Evolutionary conservation across 2,113 vertebrate genomes (phyloP).

Genomic region (Emberiza fucata): DNA sequence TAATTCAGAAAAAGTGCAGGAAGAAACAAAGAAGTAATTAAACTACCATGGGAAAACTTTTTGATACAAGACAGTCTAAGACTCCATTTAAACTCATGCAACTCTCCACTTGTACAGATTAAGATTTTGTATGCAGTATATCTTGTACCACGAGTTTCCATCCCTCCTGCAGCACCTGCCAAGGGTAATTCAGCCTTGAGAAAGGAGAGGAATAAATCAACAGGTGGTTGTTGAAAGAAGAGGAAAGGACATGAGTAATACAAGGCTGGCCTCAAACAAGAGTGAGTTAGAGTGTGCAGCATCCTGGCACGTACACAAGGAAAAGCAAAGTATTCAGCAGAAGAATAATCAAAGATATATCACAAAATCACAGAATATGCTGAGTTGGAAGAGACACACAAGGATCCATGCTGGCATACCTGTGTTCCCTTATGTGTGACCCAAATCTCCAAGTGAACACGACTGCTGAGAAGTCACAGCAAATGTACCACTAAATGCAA

Average conservation of each 20-base stretch:
- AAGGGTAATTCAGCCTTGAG: neutral
- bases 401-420: fast-evolving
- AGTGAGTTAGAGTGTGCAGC: neutral
- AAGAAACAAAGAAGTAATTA: neutral
- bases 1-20: neutral
- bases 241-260: neutral
- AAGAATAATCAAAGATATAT: neutral
- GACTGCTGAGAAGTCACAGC: neutral
- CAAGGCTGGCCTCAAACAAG: neutral
- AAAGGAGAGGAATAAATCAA: neutral
- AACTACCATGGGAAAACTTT: neutral
- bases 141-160: neutral
- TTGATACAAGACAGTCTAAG: neutral
- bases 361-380: neutral
- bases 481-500: neutral
- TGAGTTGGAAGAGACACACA: neutral
- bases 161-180: neutral
- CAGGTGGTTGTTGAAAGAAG: neutral
- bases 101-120: neutral
- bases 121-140: neutral
- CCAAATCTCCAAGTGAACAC: neutral
- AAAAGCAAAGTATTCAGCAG: neutral
- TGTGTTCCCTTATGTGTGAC: fast-evolving
- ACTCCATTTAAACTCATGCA: neutral
- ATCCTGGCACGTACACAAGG: neutral